phyloP scores from a whole-genome alignment of 2,113 vertebrate species.

The Pteronura brasiliensis region DNA sequence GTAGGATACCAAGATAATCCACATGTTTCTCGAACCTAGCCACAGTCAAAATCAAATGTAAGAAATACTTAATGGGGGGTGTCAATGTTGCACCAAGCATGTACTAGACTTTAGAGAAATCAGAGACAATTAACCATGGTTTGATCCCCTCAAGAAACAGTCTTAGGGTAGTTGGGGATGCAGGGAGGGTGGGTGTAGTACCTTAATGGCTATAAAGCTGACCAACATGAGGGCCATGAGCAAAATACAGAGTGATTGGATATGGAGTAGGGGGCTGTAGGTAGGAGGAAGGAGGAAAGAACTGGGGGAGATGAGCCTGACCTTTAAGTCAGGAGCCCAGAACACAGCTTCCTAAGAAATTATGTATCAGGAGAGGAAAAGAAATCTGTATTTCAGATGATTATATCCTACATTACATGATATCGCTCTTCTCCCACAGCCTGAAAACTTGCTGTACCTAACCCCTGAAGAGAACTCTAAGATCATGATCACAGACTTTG shows the following conservation, averaged over 20 bases:
- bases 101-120: background rate
- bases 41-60: background rate
- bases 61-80: background rate
- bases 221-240: background rate
- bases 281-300: background rate
- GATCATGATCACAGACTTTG: slow-evolving; percentile 98
- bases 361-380: background rate
- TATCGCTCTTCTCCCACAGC: slow-evolving; percentile 78
- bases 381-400: background rate
- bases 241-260: background rate
- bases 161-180: background rate
- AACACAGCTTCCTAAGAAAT: background rate
- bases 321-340: background rate
- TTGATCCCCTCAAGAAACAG: background rate
- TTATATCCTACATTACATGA: background rate
- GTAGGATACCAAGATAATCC: background rate
- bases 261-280: rapidly evolving
- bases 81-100: background rate
- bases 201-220: background rate
- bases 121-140: background rate
- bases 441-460: slow-evolving; percentile 95
- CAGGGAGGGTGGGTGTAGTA: background rate
- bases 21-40: background rate
- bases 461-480: slow-evolving; percentile 93
- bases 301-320: background rate